Evolutionary conservation across 2,888 invertebrate species (phyloP).

Genomic region (Agapostemon virescens): DNA sequence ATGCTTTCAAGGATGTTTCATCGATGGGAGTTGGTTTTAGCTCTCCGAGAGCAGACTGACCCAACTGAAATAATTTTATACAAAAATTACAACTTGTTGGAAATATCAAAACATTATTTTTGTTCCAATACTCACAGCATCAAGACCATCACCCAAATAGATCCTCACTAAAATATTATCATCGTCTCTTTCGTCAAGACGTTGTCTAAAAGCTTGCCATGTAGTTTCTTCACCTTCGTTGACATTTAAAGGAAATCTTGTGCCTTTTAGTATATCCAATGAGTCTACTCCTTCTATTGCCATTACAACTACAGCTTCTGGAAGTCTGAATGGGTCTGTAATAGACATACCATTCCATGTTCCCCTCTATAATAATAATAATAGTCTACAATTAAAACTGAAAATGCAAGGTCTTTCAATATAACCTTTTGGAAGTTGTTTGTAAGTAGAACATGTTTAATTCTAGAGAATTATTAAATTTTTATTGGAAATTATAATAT

Average conservation of each 20-base stretch:
- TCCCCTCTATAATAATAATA: constrained; percentile 46
- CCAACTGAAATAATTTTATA: constrained; percentile 71
- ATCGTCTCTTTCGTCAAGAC: constrained; percentile 84
- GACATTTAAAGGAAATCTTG: constrained; percentile 82
- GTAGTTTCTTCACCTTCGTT: constrained; percentile 85
- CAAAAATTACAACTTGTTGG: constrained; percentile 2
- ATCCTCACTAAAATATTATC: constrained; percentile 85
- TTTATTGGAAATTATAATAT: too few species aligned
- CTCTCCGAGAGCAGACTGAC: constrained; percentile 78
- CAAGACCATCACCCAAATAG: constrained; percentile 84
- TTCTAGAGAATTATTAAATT: too few species aligned
- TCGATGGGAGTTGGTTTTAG: constrained; percentile 75
- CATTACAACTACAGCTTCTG: constrained; percentile 87
- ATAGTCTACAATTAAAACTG: constrained; percentile 11
- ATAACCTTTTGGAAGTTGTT: too few species aligned
- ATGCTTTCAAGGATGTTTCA: constrained; percentile 70
- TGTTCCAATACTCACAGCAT: constrained; percentile 82
- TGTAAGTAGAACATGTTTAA: too few species aligned
- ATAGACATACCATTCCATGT: constrained; percentile 87
- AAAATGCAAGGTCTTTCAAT: too few species aligned
- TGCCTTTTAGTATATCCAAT: constrained; percentile 69
- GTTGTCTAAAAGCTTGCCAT: constrained; percentile 83
- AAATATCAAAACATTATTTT: background rate
- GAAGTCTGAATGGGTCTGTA: constrained; percentile 86
- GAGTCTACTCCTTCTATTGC: constrained; percentile 85